phyloP scores from a whole-genome alignment of 2,113 vertebrate species.

The Desmodus rotundus region DNA sequence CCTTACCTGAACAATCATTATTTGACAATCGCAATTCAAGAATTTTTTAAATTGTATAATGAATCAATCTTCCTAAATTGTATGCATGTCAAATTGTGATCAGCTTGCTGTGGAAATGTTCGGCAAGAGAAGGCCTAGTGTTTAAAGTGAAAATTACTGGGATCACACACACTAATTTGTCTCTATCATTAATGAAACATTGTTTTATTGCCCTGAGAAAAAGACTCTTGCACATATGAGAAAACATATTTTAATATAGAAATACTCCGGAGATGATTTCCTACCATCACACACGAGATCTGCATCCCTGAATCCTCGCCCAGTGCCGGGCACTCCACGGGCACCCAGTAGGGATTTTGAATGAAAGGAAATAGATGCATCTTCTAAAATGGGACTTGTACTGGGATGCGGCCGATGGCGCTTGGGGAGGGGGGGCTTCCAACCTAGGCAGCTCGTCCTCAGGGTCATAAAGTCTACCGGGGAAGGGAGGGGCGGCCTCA shows the following conservation, averaged over 20 bases:
- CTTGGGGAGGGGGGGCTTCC: conserved; percentile 45
- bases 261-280: conserved; percentile 25
- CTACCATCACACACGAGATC: conserved; percentile 61
- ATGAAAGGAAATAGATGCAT: neutral
- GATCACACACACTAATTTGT: conserved; percentile 44
- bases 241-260: conserved; percentile 50
- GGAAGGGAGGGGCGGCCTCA: conserved; percentile 43
- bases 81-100: conserved; percentile 65
- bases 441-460: conserved; percentile 57
- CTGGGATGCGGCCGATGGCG: conserved; percentile 62
- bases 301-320: neutral
- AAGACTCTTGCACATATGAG: conserved; percentile 47
- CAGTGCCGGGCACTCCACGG: accelerated
- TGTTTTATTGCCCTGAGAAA: conserved; percentile 60
- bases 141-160: conserved; percentile 55
- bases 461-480: conserved; percentile 40
- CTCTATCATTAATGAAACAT: conserved; percentile 62
- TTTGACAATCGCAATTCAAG: conserved; percentile 69
- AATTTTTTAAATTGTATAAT: conserved; percentile 65
- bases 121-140: conserved; percentile 13
- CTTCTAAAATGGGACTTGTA: conserved; percentile 61
- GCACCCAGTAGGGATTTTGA: neutral
- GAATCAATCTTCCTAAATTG: conserved; percentile 63
- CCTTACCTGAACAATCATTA: conserved; percentile 39
- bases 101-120: conserved; percentile 42